These are phyloP conservation scores for Drosophila anceps DNA, from an alignment of 2,888 invertebrate genomes.

Conservation along the genomic window DNA sequence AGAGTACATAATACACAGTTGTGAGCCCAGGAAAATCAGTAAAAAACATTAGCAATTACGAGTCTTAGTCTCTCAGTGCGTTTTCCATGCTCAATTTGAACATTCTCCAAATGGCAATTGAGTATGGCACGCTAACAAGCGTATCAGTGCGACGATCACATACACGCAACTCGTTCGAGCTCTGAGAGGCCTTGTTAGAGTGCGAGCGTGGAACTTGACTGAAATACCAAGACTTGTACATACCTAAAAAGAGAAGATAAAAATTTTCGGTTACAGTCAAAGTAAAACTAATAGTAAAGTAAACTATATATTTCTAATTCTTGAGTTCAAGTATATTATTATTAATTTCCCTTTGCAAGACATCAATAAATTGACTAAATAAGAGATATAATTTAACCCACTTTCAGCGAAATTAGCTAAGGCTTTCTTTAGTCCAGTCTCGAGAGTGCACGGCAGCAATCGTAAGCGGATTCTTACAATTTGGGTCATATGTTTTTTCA, in stretches of 20 bases:
- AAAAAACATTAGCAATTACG: constrained; percentile 71
- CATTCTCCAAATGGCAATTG: constrained; percentile 50
- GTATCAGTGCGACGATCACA: constrained; percentile 67
- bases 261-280: background rate
- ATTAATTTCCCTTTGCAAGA: background rate
- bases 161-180: constrained; percentile 28
- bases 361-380: too few species aligned
- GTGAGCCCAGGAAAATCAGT: constrained; percentile 8
- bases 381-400: too few species aligned
- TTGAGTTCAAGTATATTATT: too few species aligned
- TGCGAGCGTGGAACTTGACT: constrained; percentile 25
- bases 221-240: constrained; percentile 1
- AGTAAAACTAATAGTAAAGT: background rate
- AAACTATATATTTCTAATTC: background rate
- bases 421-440: background rate
- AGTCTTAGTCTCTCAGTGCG: constrained; percentile 16
- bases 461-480: constrained; percentile 10
- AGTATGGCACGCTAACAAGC: constrained; percentile 51
- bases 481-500: constrained; percentile 52
- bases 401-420: background rate
- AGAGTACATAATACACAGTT: constrained; percentile 5
- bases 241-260: constrained; percentile 53
- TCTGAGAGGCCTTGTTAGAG: background rate
- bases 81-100: constrained; percentile 60
- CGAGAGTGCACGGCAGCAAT: background rate